Percentiles rank a stretch among this genome's conserved stretches.
Evolutionary conservation across 1,140 invertebrate genomes (phyloP).

Genomic region (Pteromalus puparum): DNA sequence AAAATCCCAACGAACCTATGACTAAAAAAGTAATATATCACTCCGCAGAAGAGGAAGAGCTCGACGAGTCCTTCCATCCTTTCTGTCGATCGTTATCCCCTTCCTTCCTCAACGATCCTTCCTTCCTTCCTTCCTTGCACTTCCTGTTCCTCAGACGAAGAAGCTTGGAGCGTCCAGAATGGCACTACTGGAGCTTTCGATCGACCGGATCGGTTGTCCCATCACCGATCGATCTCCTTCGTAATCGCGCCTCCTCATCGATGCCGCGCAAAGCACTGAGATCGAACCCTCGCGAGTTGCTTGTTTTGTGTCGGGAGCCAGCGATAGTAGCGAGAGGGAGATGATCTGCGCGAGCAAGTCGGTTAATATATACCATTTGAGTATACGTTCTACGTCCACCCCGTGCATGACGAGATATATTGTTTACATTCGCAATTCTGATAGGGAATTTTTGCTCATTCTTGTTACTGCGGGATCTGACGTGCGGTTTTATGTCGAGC

Average conservation of each 20-base stretch:
- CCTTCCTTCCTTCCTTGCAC: neutral
- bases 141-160: neutral
- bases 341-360: too few relatives aligned
- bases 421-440: too few relatives aligned
- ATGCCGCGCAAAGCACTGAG: neutral
- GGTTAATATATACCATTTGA: too few relatives aligned
- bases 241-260: neutral
- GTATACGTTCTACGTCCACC: too few relatives aligned
- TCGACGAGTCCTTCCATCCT: constrained; percentile 71
- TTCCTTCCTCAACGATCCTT: neutral
- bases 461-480: too few relatives aligned
- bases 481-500: too few relatives aligned
- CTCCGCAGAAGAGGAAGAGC: constrained; percentile 70
- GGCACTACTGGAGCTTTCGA: neutral
- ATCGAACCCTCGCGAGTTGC: neutral
- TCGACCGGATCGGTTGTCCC: neutral
- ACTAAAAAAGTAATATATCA: constrained; percentile 72
- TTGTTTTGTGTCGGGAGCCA: neutral
- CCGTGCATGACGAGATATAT: too few relatives aligned
- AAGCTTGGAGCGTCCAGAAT: neutral
- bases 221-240: neutral
- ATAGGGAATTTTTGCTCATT: too few relatives aligned
- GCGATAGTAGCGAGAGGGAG: too few relatives aligned
- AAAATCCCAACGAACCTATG: constrained; percentile 65
- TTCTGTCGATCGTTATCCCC: neutral